A percentile compares a stretch with the other conserved stretches of the same genome.
phyloP scores from a whole-genome alignment of 2,888 invertebrate species.

The Junonia oenone region DNA sequence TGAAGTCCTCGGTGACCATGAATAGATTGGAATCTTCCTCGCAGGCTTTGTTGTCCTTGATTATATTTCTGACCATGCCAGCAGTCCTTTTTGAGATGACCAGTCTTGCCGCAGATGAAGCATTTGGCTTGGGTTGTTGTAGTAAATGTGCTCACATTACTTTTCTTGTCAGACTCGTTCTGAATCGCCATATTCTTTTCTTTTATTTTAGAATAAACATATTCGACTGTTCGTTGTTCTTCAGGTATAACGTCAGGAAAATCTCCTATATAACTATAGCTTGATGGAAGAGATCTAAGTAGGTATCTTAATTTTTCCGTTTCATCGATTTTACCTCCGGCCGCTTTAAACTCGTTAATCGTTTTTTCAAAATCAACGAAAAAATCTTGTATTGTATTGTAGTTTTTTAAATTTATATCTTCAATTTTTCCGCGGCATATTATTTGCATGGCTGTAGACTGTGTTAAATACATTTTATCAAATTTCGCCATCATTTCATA shows the following conservation, averaged over 20 bases:
- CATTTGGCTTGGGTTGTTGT: constrained; percentile 27
- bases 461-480: constrained; percentile 33
- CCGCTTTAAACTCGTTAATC: constrained; percentile 32
- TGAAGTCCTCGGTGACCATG: constrained; percentile 12
- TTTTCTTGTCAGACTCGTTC: constrained; percentile 10
- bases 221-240: constrained; percentile 32
- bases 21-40: background rate
- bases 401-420: constrained; percentile 33
- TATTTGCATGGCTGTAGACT: constrained; percentile 34
- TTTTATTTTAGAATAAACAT: constrained; percentile 29
- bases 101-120: constrained; percentile 31
- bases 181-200: constrained; percentile 32
- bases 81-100: constrained; percentile 31
- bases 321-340: constrained; percentile 32
- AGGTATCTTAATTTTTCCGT: constrained; percentile 34
- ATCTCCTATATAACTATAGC: constrained; percentile 36
- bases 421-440: constrained; percentile 35
- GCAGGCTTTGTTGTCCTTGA: constrained; percentile 20
- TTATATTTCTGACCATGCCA: constrained; percentile 24
- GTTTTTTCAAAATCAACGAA: constrained; percentile 34
- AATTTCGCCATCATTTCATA: constrained; percentile 10
- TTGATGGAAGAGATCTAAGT: constrained; percentile 32
- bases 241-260: constrained; percentile 35
- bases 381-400: constrained; percentile 31
- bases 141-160: constrained; percentile 29